Evolutionary conservation across 1,140 invertebrate genomes (phyloP), one percentile per base, ranked within the genome.

Genomic region (Platyura marginata): DNA sequence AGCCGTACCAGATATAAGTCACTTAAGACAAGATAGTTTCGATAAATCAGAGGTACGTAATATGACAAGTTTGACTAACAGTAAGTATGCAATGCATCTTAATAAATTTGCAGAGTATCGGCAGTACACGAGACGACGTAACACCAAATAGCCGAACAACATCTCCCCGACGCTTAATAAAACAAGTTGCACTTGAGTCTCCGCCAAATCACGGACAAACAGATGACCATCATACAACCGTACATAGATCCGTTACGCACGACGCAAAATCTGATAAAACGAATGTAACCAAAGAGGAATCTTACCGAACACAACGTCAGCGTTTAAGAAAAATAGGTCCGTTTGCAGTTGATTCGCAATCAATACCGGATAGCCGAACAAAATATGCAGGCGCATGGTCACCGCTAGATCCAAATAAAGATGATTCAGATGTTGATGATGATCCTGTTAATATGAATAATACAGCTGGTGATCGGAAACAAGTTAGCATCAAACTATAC

Each of bases 151-250:
- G 59, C 46, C 56, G 68, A 3, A 67, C 65, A 15, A 63, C 60
- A 38, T 79, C 75, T 21, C 76, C 77, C 0, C 61, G 77, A 23
- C 67, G 72, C 6, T 54, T 81, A 22, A 77, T 71, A 11, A 76
- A 79, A 44, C 77, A 81, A 59, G 72, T 70, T 10, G 77, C 77
- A 2, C 61, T 75, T 48, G 76, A 76, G 47, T 77, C 75, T 1
- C 73, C 72, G 2, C 71, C 70, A 44, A 56, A 64, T 47, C 32
- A 43, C 39, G 46, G 50, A 32, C 44, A 44, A 39, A 41, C 51
- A 21, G 32, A 43, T 5, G 9, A 59, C 44, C 4, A 18, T 20
- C n/a, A 18, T 13, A 38, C 36, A 4, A n/a, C 36, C 10, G 10
- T 21, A 3, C 9, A 10, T 20, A 40, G 9, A 23, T 8, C 38